Percentiles rank a stretch among this genome's conserved stretches.
These are phyloP conservation scores for Hylaeus volcanicus DNA, from an alignment of 1,140 invertebrate genomes.

Conservation along the genomic window DNA sequence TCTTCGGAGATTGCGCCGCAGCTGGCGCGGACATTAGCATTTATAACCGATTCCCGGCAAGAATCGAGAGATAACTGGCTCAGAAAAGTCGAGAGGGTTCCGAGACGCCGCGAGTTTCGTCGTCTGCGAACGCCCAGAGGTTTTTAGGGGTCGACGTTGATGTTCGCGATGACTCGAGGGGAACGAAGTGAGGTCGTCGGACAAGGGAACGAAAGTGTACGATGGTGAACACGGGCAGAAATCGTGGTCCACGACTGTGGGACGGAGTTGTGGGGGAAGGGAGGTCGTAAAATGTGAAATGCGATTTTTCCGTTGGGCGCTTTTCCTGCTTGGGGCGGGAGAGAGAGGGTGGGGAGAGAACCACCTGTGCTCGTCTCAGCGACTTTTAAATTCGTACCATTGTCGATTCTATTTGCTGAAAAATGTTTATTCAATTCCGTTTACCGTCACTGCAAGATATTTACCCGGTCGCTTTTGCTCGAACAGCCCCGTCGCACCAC, in stretches of 20 bases:
- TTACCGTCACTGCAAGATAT: conserved; percentile 74
- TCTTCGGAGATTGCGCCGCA: conserved; percentile 37
- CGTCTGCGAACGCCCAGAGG: conserved; percentile 18
- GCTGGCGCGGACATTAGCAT: conserved; percentile 72
- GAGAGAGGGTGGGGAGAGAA: conserved; percentile 42
- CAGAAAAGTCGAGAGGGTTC: conserved; percentile 37
- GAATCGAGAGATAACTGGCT: conserved; percentile 66
- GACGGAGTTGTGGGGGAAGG: background rate
- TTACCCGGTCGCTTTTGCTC: conserved; percentile 70
- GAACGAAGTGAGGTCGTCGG: background rate
- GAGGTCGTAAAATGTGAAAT: conserved; percentile 58
- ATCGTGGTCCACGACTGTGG: background rate
- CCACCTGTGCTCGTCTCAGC: conserved; percentile 74
- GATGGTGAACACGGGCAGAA: background rate
- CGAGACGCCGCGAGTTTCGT: background rate
- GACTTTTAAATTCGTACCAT: conserved; percentile 79
- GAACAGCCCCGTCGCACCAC: conserved; percentile 56
- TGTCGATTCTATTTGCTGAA: conserved; percentile 77
- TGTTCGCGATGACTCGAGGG: background rate
- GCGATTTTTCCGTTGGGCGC: conserved; percentile 76
- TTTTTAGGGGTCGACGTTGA: conserved; percentile 18
- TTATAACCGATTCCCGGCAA: conserved; percentile 73
- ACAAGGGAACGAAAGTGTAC: background rate
- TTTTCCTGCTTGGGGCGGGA: conserved; percentile 47
- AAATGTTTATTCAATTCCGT: conserved; percentile 80